Conservation (phyloP, 2,888 invertebrate species). For the Sesamia inferens region DNA sequence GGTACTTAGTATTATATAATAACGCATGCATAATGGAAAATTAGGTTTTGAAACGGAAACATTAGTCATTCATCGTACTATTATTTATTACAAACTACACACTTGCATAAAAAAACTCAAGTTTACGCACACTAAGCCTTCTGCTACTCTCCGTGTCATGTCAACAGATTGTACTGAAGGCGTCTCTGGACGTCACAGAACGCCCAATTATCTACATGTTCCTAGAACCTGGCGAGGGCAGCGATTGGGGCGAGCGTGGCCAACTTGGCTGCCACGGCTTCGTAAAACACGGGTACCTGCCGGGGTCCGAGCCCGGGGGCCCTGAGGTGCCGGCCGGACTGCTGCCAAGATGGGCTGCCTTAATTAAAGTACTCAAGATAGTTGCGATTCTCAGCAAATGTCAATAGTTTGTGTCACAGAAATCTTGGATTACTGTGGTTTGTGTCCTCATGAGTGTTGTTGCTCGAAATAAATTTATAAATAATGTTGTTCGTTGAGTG, state of each 20-base stretch:
- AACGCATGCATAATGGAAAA: neutral
- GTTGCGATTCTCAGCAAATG: conserved; percentile 33
- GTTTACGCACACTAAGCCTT: conserved; percentile 8
- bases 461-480: no score
- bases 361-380: conserved; percentile 41
- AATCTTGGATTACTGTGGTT: no score
- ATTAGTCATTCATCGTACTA: neutral
- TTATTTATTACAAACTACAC: no score
- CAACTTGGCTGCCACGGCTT: conserved; percentile 10
- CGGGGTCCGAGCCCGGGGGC: neutral
- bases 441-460: no score
- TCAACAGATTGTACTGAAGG: conserved; percentile 25
- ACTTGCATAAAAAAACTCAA: neutral
- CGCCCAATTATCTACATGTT: conserved; percentile 32
- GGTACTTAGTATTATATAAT: neutral
- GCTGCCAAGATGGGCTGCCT: conserved; percentile 16
- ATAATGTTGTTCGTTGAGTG: no score
- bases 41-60: neutral
- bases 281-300: conserved; percentile 15
- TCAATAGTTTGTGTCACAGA: conserved; percentile 25
- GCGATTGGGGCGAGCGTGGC: conserved; percentile 9
- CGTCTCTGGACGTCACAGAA: conserved; percentile 36
- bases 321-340: conserved; percentile 2
- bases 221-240: conserved; percentile 32
- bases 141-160: neutral